Base-by-base conservation (phyloP, 2,888 invertebrate species). In the Eristalis pertinax region DNA sequence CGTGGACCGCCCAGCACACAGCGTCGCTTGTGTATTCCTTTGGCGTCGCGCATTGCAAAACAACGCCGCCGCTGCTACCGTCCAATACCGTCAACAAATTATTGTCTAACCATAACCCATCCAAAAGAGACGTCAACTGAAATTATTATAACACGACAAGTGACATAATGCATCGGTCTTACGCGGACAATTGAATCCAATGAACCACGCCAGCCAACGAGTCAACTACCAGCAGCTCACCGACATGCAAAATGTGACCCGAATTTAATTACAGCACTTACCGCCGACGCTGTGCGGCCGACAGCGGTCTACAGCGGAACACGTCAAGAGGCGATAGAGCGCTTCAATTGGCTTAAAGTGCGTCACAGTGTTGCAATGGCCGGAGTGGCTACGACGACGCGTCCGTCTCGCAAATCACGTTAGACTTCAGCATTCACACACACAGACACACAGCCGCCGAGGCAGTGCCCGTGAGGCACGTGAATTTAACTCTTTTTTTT, bases 341-440 rank as follows among this genome's bases (percentile, higher is more conserved):
- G 69, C 64, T 77, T 70, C 73, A 70, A 69, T 67, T 72, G 62
- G 65, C 64, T 70, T 50, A 74, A 69, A 87, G 79, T 87, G 86
- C 86, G 86, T 87, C 87, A 87, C 68, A 38, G 38, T 76, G 62
- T 84, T 87, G 83, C 87, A 84, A 84, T 63, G 62, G 19, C 67
- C n/a, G 4, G n/a, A 43, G 32, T 15, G 43, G 56, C 65, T 69
- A 58, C 58, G 38, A 24, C 24, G 10, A 4, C 38, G 58, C 22
- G 68, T 77, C 73, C 60, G 68, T 62, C 76, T 63, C 73, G n/a
- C n/a, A n/a, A n/a, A n/a, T n/a, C n/a, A n/a, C n/a, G 77, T 68
- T 64, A 85, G 77, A 68, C 68, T 50, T 74, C 83, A 73, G 83
- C 69, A 26, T 41, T 32, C 41, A 35, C 43, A n/a, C 29, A 43